Conservation (phyloP, 2,888 invertebrate genomes). For the Tachina fera region DNA sequence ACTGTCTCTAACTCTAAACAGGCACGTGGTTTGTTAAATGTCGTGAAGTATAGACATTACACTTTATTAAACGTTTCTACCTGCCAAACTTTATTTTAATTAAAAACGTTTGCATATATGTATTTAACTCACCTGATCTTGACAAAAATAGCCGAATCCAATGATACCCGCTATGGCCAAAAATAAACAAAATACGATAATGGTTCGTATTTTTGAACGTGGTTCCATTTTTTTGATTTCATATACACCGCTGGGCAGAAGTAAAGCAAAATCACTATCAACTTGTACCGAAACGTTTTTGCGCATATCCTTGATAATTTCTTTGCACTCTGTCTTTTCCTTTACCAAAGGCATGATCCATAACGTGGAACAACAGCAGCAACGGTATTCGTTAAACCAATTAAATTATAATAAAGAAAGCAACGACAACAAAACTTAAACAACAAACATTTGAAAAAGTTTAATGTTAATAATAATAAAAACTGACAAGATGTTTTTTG, state of each 20-base stretch:
- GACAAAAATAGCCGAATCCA: slow-evolving; percentile 95
- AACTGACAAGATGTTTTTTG: neutral
- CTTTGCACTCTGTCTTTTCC: slow-evolving; percentile 53
- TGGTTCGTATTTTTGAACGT: slow-evolving; percentile 90
- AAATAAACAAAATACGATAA: slow-evolving; percentile 91
- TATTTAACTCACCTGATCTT: slow-evolving; percentile 88
- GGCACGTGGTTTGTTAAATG: no score
- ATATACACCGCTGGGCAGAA: slow-evolving; percentile 90
- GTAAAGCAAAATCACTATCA: slow-evolving; percentile 91
- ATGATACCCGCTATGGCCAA: slow-evolving; percentile 93
- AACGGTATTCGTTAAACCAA: slow-evolving; percentile 27
- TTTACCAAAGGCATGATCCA: slow-evolving; percentile 68
- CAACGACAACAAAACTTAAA: neutral
- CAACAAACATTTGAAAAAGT: slow-evolving; percentile 11
- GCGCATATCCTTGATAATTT: slow-evolving; percentile 84
- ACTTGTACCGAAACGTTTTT: slow-evolving; percentile 92
- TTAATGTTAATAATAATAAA: neutral
- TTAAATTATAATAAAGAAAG: neutral
- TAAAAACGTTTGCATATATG: no score
- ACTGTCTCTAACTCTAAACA: no score
- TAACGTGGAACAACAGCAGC: slow-evolving; percentile 53
- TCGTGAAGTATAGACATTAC: no score
- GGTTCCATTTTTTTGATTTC: slow-evolving; percentile 94
- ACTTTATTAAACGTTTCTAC: no score
- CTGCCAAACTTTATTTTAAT: no score